Base-by-base conservation (phyloP, 1,140 invertebrate genomes). In the Bombyx mori region DNA sequence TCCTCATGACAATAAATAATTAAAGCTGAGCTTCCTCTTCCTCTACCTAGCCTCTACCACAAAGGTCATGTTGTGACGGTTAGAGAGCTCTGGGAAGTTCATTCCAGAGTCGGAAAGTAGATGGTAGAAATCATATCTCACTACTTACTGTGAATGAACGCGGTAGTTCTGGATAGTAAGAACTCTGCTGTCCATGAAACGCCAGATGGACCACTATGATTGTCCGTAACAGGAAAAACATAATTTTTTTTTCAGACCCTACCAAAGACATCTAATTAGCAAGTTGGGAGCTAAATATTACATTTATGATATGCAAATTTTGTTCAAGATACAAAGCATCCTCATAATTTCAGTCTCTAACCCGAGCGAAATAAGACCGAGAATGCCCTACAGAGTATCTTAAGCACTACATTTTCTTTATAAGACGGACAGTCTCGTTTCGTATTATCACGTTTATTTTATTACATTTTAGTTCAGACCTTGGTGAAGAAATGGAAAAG, bases 231-330 rank as follows among this genome's bases (percentile, higher is more conserved):
- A 42, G 12, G 8, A 18, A 54, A 54, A 44, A 6, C n/a, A 6
- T 8, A 4, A 7, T 49, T 58, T 59, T 7, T 63, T 64, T 35
- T 70, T 69, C 69, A 62, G 66, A 77, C 79, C 60, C 44, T 83
- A 71, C 78, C 56, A 57, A 65, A 75, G 69, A 71, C 73, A 79
- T 79, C 80, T 83, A 83, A 85, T 85, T 85, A 85, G 79, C 79
- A 83, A 82, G 77, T 81, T 78, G 76, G 77, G 76, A 85, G 82
- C 79, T 83, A 85, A 85, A 85, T 85, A 85, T 85, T 79, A 83
- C 82, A 83, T 83, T 85, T 85, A 85, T 85, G 80, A 81, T 78
- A 86, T 86, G 79, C 81, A 86, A 86, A 86, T 83, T 83, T 81
- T 72, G 63, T 73, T 75, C 63, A 77, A 66, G 53, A 35, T 35